phyloP scores from a whole-genome alignment of 1,140 invertebrate species.

The Trachymyrmex septentrionalis region DNA sequence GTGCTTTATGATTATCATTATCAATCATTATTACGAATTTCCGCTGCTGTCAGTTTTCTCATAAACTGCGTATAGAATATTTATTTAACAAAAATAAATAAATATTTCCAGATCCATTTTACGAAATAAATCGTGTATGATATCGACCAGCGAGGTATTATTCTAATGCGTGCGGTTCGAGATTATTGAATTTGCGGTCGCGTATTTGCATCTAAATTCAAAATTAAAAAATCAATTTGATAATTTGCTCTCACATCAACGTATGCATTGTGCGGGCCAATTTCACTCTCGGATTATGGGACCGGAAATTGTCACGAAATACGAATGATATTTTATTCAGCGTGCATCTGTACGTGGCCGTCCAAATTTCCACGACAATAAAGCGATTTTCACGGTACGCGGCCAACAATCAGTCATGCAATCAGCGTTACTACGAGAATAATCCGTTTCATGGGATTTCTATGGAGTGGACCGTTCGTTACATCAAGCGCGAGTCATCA shows the following conservation, averaged over 20 bases:
- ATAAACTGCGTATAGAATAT: background rate
- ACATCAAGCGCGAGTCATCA: background rate
- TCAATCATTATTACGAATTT: background rate
- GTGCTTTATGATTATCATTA: background rate
- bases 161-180: background rate
- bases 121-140: background rate
- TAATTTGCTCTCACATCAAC: constrained; percentile 15
- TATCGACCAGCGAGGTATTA: background rate
- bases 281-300: constrained; percentile 29
- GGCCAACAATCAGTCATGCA: constrained; percentile 41
- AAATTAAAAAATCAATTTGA: constrained; percentile 53
- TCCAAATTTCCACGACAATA: constrained; percentile 39
- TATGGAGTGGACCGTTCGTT: background rate
- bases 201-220: constrained; percentile 18
- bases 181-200: constrained; percentile 10
- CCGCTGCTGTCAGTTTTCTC: background rate
- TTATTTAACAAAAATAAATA: background rate
- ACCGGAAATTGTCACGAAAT: constrained; percentile 45
- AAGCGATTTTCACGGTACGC: constrained; percentile 46
- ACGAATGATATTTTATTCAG: constrained; percentile 53
- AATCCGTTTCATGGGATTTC: constrained; percentile 28
- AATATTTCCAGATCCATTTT: constrained; percentile 13
- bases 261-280: background rate
- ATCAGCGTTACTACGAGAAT: constrained; percentile 45
- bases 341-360: constrained; percentile 11